phyloP scores from a whole-genome alignment of 2,113 vertebrate species.

The Myotis brandtii region DNA sequence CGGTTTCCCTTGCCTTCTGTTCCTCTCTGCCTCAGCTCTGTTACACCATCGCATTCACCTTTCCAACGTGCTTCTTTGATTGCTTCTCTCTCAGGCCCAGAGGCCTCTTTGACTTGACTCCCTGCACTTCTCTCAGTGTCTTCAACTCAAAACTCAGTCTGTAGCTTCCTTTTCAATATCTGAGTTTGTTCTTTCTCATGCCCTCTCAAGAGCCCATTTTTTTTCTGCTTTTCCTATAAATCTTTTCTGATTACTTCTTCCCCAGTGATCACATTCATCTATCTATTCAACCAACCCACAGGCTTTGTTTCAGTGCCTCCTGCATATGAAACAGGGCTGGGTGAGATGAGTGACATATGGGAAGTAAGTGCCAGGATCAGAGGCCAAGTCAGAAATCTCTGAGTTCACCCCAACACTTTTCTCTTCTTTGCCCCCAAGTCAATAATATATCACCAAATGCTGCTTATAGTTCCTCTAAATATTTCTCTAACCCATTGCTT shows the following conservation, averaged over 20 bases:
- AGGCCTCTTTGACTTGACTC: background rate
- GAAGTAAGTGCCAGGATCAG: background rate
- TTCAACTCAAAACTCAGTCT: background rate
- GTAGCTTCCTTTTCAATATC: background rate
- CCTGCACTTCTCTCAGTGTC: background rate
- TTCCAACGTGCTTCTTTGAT: background rate
- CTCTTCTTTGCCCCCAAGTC: background rate
- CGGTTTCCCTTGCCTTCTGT: background rate
- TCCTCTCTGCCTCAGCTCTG: background rate
- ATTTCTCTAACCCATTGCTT: background rate
- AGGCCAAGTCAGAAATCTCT: background rate
- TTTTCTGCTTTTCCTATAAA: conserved; percentile 61
- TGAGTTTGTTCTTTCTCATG: conserved; percentile 48
- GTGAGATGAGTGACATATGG: background rate
- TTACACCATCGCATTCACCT: background rate
- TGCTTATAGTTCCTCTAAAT: background rate
- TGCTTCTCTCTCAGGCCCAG: background rate
- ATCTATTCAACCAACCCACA: conserved; percentile 2
- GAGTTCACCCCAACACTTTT: background rate
- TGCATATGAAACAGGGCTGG: conserved; percentile 44
- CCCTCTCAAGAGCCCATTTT: background rate
- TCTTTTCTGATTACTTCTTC: conserved; percentile 70
- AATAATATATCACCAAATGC: background rate
- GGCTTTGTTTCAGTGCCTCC: conserved; percentile 2
- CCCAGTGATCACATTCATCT: conserved; percentile 61